Evolutionary conservation across 2,888 invertebrate species (phyloP).

Genomic region (Drosophila tripunctata): DNA sequence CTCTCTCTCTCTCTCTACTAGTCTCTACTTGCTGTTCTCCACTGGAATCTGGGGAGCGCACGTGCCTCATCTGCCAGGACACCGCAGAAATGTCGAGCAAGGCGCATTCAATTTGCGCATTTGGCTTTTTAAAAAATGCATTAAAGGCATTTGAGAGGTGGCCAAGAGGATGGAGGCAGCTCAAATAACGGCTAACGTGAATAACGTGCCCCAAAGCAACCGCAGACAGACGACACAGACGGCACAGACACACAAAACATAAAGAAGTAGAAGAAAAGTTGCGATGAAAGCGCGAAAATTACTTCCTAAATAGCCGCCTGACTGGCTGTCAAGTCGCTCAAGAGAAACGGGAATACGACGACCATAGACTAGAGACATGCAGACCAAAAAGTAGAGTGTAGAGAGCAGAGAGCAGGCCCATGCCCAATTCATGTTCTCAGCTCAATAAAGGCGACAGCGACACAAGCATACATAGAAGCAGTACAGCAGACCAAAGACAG

Average conservation of each 20-base stretch:
- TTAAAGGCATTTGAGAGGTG: conserved; percentile 54
- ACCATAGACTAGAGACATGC: not conserved
- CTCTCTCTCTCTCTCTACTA: not conserved
- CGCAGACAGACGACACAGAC: conserved; percentile 50
- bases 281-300: conserved; percentile 77
- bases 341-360: conserved; percentile 13
- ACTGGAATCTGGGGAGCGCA: conserved; percentile 34
- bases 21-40: not conserved
- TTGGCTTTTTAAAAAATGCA: conserved; percentile 79
- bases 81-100: conserved; percentile 58
- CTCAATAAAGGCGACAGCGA: conserved; percentile 64
- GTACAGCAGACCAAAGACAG: not conserved
- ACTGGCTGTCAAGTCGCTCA: conserved; percentile 70
- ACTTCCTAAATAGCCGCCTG: conserved; percentile 79
- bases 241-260: conserved; percentile 10
- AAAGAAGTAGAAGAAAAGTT: conserved; percentile 40
- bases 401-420: conserved; percentile 26
- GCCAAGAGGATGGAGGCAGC: conserved; percentile 13
- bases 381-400: conserved; percentile 20
- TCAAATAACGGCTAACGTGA: conserved; percentile 71
- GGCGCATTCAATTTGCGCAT: conserved; percentile 77
- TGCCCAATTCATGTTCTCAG: conserved; percentile 61
- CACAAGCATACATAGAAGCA: conserved; percentile 16
- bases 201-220: conserved; percentile 71
- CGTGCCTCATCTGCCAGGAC: conserved; percentile 50